Conservation (phyloP, 1,140 invertebrate genomes). For the Cataglyphis hispanica region DNA sequence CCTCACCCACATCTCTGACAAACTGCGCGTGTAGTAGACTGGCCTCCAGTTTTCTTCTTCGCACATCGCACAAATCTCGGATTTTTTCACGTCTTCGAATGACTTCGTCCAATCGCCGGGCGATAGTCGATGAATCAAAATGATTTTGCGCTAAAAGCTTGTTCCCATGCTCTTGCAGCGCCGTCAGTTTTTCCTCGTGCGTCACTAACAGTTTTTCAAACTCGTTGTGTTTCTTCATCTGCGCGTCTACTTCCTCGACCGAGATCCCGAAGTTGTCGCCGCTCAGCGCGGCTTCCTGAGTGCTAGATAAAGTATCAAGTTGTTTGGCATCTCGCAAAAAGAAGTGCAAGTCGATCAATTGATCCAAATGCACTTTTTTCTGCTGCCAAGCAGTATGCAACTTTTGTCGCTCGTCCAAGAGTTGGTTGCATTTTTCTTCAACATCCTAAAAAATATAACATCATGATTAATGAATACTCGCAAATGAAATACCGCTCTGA, state of each 20-base stretch:
- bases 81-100: conserved; percentile 91
- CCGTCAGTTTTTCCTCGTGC: conserved; percentile 95
- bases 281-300: conserved; percentile 93
- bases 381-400: conserved; percentile 95
- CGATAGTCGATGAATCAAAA: conserved; percentile 96
- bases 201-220: conserved; percentile 95
- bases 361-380: conserved; percentile 96
- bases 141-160: conserved; percentile 97
- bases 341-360: conserved; percentile 97
- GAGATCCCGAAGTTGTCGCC: conserved; percentile 89
- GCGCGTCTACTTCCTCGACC: conserved; percentile 95
- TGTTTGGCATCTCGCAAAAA: conserved; percentile 98
- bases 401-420: conserved; percentile 92
- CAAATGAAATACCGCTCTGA: conserved; percentile 9
- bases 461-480: conserved; percentile 17
- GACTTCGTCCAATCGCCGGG: conserved; percentile 90
- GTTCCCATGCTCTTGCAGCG: conserved; percentile 94
- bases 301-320: conserved; percentile 94
- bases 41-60: conserved; percentile 91
- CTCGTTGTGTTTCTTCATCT: conserved; percentile 96
- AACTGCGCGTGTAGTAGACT: conserved; percentile 96
- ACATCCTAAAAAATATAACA: conserved; percentile 88
- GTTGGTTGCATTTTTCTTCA: conserved; percentile 91
- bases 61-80: conserved; percentile 89
- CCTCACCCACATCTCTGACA: conserved; percentile 95